Conservation (phyloP, 1,140 invertebrate species). For the Eubasilissa regina region DNA sequence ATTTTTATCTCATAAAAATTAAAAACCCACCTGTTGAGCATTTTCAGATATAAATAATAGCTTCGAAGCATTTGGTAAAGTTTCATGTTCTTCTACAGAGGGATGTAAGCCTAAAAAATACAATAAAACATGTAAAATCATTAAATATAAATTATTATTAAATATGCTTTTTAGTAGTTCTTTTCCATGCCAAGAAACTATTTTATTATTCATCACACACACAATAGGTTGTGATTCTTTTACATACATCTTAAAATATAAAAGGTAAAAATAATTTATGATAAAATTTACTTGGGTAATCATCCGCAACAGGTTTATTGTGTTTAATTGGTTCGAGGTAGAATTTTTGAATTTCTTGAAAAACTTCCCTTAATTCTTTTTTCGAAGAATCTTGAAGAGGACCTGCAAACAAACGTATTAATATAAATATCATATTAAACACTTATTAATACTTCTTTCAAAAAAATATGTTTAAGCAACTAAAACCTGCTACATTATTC, state of each 20-base stretch:
- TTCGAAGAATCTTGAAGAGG: not conserved
- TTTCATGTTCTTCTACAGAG: constrained; percentile 16
- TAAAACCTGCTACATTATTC: too few relatives aligned
- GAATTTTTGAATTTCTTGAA: not conserved
- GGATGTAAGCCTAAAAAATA: constrained; percentile 6
- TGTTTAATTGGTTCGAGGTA: not conserved
- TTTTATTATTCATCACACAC: not conserved
- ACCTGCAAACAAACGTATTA: too few relatives aligned
- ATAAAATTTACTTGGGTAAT: not conserved
- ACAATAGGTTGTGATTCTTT: not conserved
- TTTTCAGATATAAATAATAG: constrained; percentile 27
- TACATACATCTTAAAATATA: not conserved
- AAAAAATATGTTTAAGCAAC: not conserved
- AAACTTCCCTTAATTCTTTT: not conserved
- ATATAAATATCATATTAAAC: not conserved
- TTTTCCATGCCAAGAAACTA: not conserved
- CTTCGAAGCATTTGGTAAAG: constrained; percentile 22
- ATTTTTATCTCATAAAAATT: not conserved
- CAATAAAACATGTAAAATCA: not conserved
- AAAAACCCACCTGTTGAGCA: constrained; percentile 9
- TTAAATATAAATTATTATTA: not conserved
- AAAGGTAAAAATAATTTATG: not conserved
- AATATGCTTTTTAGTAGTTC: not conserved
- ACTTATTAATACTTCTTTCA: not conserved
- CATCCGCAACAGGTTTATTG: not conserved